Conservation (phyloP, 2,888 invertebrate genomes). For the Melitaea athalia region DNA sequence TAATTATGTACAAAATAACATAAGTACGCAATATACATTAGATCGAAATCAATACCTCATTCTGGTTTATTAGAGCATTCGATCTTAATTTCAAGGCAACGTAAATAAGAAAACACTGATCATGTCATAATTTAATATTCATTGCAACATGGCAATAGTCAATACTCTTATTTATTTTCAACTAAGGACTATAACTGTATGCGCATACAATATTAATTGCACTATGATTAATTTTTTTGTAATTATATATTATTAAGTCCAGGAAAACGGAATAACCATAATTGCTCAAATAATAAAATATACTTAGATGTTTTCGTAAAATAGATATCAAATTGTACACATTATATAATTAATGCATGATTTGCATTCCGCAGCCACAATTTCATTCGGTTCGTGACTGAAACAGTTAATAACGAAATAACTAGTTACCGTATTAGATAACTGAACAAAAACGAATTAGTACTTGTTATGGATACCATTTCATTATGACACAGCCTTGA, state of each 20-base stretch:
- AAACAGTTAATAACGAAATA: slow-evolving; percentile 64
- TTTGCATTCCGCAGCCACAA: slow-evolving; percentile 57
- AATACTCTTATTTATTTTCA: not conserved
- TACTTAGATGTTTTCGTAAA: not conserved
- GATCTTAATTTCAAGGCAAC: slow-evolving; percentile 40
- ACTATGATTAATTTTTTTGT: not conserved
- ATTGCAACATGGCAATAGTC: not conserved
- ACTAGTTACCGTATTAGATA: slow-evolving; percentile 76
- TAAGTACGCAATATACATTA: slow-evolving; percentile 8
- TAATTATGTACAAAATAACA: not conserved
- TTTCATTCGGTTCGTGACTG: slow-evolving; percentile 68
- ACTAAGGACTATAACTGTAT: not conserved
- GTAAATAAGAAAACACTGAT: slow-evolving; percentile 5
- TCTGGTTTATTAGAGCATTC: slow-evolving; percentile 32
- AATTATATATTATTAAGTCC: not conserved
- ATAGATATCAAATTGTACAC: slow-evolving; percentile 4
- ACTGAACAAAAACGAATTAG: slow-evolving; percentile 60
- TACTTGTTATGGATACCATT: slow-evolving; percentile 47
- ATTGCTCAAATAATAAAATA: not conserved
- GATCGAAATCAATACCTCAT: slow-evolving; percentile 25
- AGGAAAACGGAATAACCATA: not conserved
- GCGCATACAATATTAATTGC: not conserved
- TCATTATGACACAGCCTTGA: slow-evolving; percentile 65
- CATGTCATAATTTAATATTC: not conserved
- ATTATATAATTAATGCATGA: slow-evolving; percentile 46